Base-by-base conservation (phyloP, 2,888 invertebrate genomes). In the Pollenia amentaria region DNA sequence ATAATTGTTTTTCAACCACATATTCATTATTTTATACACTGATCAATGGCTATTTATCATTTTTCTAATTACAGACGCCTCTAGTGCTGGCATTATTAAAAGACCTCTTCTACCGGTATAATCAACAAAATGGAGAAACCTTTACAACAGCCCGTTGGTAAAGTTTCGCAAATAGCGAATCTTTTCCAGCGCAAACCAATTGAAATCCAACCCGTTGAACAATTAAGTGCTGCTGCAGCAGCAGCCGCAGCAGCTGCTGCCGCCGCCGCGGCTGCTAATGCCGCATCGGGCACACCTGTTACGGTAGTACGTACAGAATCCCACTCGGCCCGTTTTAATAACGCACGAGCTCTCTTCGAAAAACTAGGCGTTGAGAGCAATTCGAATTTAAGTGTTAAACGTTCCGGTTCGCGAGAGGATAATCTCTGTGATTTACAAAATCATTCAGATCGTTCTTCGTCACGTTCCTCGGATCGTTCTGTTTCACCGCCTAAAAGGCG, bases 111-210 rank as follows among this genome's bases (percentile, higher is more conserved):
- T 21, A 76, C 70, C 55, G n/a, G 16, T 67, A 73, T 64, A 80
- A 67, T 75, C 79, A 42, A 76, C 79, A 89, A 64, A 44, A 93
- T 96, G 95, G 95, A 96, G 94, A 96, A 96, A 92, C 95, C 96
- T 90, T 92, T 93, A 88, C 92, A 92, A 90, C 82, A 82, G 12
- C 82, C 82, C 2, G 95, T 95, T 92, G 97, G 97, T 93, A 97
- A 97, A 94, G 97, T 97, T 91, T 97, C 97, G 88, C 97, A 97
- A 94, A 98, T 98, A 89, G 97, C 98, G 85, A 97, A 97, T 93
- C 96, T 97, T 92, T 98, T 98, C 94, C 97, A 97, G 94, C 96
- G 95, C 89, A 96, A 95, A 94, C 94, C 93, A 21, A 95, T 95
- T 89, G 95, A 93, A 88, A 92, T 93, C 42, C 93, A 92, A 88